Conservation (phyloP, 2,797 vertebrate genomes). For the Brachyrhaphis roseni region DNA sequence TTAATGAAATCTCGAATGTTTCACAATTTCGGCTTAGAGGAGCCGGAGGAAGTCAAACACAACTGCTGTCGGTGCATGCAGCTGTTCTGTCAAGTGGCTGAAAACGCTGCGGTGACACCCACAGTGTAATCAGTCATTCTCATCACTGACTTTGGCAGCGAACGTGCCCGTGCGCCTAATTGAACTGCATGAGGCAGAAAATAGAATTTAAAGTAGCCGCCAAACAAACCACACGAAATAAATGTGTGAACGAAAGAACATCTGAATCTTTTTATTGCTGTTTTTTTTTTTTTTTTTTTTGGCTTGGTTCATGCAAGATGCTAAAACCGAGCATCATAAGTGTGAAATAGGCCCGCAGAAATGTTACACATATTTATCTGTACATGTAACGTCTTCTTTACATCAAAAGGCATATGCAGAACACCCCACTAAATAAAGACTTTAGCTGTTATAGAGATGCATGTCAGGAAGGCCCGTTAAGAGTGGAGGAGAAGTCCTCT, state of each 20-base stretch:
- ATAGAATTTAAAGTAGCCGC: constrained; percentile 16
- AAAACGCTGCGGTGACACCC: constrained; percentile 64
- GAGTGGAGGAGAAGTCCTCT: background rate
- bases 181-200: constrained; percentile 22
- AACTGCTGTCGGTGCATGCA: constrained; percentile 43
- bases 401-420: background rate
- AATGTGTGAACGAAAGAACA: background rate
- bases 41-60: constrained; percentile 8
- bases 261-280: background rate
- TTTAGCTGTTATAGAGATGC: background rate
- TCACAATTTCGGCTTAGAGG: background rate
- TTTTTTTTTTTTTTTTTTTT: background rate
- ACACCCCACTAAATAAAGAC: background rate
- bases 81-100: constrained; percentile 70
- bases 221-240: constrained; percentile 19
- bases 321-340: background rate
- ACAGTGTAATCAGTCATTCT: constrained; percentile 74
- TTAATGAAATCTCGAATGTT: background rate
- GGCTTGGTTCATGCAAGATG: background rate
- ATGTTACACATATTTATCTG: background rate
- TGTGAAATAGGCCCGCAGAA: background rate
- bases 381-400: background rate
- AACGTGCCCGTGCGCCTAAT: constrained; percentile 37
- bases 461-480: background rate
- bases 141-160: constrained; percentile 71